These are phyloP conservation scores for Nixonia krombeini DNA, from an alignment of 1,140 invertebrate genomes.

Conservation along the genomic window DNA sequence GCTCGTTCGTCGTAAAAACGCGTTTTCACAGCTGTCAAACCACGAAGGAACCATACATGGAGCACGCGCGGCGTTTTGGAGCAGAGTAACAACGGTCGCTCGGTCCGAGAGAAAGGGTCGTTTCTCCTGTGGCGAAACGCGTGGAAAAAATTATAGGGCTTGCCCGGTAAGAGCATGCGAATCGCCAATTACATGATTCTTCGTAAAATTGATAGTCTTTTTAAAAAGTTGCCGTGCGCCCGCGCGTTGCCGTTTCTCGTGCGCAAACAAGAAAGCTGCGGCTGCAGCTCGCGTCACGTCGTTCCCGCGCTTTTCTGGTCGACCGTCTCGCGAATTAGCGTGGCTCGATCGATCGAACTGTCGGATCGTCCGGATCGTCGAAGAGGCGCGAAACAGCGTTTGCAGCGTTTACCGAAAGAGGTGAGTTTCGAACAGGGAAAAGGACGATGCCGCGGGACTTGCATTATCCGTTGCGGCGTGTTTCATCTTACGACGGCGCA, in stretches of 20 bases:
- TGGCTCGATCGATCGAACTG: too few species aligned
- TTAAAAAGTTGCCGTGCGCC: too few species aligned
- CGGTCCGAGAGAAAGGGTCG: slow-evolving; percentile 37
- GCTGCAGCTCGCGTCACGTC: too few species aligned
- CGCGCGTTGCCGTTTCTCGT: neutral
- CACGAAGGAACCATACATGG: slow-evolving; percentile 48
- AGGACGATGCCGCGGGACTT: slow-evolving; percentile 39
- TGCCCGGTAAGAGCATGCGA: slow-evolving; percentile 16
- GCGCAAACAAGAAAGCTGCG: too few species aligned
- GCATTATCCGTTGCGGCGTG: slow-evolving; percentile 45
- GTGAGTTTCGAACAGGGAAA: slow-evolving; percentile 19
- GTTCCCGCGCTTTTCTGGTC: neutral
- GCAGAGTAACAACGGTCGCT: slow-evolving; percentile 35
- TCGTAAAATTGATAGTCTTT: neutral
- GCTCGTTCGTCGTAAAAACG: slow-evolving; percentile 40
- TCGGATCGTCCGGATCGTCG: too few species aligned
- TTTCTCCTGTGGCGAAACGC: slow-evolving; percentile 41
- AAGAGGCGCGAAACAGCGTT: slow-evolving; percentile 14
- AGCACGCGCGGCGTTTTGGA: slow-evolving; percentile 29
- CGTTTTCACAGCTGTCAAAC: slow-evolving; percentile 51
- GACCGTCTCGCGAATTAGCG: too few species aligned
- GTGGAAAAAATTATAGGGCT: slow-evolving; percentile 43
- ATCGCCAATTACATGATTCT: slow-evolving; percentile 7
- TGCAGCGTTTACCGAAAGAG: too few species aligned
- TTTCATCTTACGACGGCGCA: slow-evolving; percentile 40